These are phyloP conservation scores for Myotis davidii DNA, from an alignment of 2,113 vertebrate genomes.

Conservation along the genomic window DNA sequence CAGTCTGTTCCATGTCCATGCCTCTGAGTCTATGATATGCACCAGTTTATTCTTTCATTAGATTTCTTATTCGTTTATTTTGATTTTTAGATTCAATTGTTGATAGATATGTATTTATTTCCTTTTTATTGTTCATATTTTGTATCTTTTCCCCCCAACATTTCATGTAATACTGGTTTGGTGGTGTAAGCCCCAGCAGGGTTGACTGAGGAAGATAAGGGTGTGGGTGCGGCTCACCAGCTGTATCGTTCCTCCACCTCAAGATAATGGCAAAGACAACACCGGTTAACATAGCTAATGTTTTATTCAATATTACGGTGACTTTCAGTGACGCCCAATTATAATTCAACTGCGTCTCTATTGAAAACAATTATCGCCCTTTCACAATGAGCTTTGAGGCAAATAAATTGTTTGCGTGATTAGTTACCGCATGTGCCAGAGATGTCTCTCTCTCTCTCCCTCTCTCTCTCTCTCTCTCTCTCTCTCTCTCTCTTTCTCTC, in stretches of 20 bases:
- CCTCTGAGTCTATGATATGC: too few species aligned
- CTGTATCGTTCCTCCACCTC: conserved; percentile 71
- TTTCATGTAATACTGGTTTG: too few species aligned
- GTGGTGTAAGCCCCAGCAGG: background rate
- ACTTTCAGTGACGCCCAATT: conserved; percentile 87
- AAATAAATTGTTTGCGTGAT: conserved; percentile 83
- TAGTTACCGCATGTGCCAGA: conserved; percentile 53
- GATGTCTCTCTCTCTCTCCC: background rate
- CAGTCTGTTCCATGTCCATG: too few species aligned
- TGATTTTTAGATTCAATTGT: too few species aligned
- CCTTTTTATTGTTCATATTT: too few species aligned
- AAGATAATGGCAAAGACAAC: conserved; percentile 84
- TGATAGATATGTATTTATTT: too few species aligned
- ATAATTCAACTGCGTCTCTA: conserved; percentile 85
- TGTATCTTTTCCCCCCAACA: too few species aligned
- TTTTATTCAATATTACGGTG: conserved; percentile 87
- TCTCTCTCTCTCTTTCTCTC: too few species aligned
- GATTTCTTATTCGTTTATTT: too few species aligned
- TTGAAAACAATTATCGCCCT: conserved; percentile 85
- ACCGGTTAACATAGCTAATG: conserved; percentile 84
- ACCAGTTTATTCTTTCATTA: too few species aligned
- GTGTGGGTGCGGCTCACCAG: conserved; percentile 52
- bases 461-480: too few species aligned
- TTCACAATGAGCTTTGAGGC: conserved; percentile 80
- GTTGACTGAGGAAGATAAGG: conserved; percentile 56